phyloP scores from a whole-genome alignment of 2,113 vertebrate species.

The Apaloderma vittatum region DNA sequence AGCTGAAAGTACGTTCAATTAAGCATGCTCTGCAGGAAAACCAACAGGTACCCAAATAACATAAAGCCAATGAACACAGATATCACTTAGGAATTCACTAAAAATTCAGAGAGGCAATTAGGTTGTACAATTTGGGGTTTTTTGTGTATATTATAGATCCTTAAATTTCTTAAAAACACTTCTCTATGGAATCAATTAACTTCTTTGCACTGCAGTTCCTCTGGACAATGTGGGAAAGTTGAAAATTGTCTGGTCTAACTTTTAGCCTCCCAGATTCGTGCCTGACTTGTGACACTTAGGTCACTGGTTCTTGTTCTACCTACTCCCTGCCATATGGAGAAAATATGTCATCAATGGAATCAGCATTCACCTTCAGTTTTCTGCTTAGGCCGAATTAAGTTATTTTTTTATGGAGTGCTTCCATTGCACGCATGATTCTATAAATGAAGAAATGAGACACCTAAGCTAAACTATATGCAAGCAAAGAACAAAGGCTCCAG shows the following conservation, averaged over 20 bases:
- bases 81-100: neutral
- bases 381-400: too few relatives aligned
- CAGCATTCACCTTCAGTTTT: neutral
- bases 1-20: neutral
- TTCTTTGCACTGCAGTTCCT: neutral
- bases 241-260: neutral
- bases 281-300: neutral
- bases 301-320: neutral
- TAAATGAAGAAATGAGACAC: neutral
- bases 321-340: neutral
- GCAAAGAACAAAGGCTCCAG: neutral
- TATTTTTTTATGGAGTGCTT: neutral
- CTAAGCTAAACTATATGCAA: neutral
- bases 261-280: neutral
- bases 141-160: neutral
- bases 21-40: neutral
- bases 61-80: rapidly evolving
- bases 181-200: neutral
- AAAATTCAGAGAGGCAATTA: neutral
- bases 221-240: neutral
- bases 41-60: neutral
- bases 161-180: neutral
- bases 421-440: too few relatives aligned
- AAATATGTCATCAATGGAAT: neutral
- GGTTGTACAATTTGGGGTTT: neutral